Conservation (phyloP, 30 jellyfish, hydroid and myxozoan genomes). For the Hydra vulgaris region DNA sequence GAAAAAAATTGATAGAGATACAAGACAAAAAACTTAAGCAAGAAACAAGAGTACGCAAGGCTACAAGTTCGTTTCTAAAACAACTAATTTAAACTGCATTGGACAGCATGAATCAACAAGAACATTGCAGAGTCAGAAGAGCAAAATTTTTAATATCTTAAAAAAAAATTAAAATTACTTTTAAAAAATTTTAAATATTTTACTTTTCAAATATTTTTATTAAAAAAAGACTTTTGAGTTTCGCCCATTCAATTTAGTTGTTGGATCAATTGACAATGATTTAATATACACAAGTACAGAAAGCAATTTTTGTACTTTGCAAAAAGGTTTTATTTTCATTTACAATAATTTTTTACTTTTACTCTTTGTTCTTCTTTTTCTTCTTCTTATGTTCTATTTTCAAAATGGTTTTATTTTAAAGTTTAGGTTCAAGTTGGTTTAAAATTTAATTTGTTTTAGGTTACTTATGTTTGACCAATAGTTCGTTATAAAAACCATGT, state of each 20-base stretch:
- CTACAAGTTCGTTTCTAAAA: constrained; percentile 81
- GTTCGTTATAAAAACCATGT: constrained; percentile 32
- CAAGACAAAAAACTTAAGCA: constrained; percentile 71
- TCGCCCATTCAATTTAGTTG: constrained; percentile 35
- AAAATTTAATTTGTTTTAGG: constrained; percentile 14
- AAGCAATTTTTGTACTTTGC: not conserved
- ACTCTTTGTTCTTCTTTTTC: too few species aligned
- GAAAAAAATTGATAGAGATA: constrained; percentile 40
- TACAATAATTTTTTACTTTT: too few species aligned
- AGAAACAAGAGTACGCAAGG: constrained; percentile 54
- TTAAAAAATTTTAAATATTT: too few species aligned
- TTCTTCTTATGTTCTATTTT: too few species aligned
- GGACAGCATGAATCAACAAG: constrained; percentile 49
- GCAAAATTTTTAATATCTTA: not conserved
- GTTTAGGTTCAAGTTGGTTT: not conserved
- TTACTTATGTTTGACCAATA: constrained; percentile 43
- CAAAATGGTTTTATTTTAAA: too few species aligned
- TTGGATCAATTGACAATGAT: constrained; percentile 22
- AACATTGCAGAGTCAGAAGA: constrained; percentile 10
- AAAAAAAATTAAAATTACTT: too few species aligned
- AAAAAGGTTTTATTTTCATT: not conserved
- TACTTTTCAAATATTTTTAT: too few species aligned
- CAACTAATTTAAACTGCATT: constrained; percentile 74
- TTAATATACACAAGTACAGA: not conserved
- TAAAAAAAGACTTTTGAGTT: not conserved